These are phyloP conservation scores for Mythimna vitellina DNA, from an alignment of 2,888 invertebrate genomes.

Conservation along the genomic window DNA sequence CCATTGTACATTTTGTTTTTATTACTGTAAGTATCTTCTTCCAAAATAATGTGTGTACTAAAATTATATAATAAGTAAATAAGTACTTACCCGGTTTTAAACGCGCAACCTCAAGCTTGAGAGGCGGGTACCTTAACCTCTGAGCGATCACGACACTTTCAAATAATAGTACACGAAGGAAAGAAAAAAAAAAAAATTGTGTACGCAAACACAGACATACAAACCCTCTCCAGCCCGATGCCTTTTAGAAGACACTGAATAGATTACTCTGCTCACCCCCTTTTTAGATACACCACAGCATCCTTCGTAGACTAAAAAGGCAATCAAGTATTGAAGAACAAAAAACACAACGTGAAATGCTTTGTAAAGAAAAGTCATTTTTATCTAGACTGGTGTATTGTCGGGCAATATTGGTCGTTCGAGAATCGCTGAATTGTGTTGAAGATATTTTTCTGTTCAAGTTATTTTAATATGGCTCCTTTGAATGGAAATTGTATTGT, in stretches of 20 bases:
- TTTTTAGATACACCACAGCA: background rate
- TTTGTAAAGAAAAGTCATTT: slow-evolving; percentile 19
- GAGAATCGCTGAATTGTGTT: background rate
- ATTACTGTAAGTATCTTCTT: too few species aligned
- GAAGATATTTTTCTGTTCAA: slow-evolving; percentile 4
- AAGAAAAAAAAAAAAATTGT: too few species aligned
- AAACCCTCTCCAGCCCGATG: too few species aligned
- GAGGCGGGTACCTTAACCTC: too few species aligned
- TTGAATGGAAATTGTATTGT: background rate
- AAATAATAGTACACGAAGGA: too few species aligned
- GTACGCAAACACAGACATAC: too few species aligned
- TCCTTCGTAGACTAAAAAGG: slow-evolving; percentile 8
- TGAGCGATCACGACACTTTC: too few species aligned
- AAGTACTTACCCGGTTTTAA: too few species aligned
- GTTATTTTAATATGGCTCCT: background rate
- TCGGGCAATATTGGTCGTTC: slow-evolving; percentile 5
- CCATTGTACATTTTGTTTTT: too few species aligned
- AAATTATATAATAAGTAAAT: too few species aligned
- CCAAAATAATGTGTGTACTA: too few species aligned
- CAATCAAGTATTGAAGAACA: slow-evolving; percentile 22
- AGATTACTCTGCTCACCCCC: background rate
- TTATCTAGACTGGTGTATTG: background rate
- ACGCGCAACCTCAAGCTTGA: too few species aligned
- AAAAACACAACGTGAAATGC: slow-evolving; percentile 1
- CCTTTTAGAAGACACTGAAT: background rate